phyloP scores from a whole-genome alignment of 2,797 vertebrate species.

The Liparis tanakae region DNA sequence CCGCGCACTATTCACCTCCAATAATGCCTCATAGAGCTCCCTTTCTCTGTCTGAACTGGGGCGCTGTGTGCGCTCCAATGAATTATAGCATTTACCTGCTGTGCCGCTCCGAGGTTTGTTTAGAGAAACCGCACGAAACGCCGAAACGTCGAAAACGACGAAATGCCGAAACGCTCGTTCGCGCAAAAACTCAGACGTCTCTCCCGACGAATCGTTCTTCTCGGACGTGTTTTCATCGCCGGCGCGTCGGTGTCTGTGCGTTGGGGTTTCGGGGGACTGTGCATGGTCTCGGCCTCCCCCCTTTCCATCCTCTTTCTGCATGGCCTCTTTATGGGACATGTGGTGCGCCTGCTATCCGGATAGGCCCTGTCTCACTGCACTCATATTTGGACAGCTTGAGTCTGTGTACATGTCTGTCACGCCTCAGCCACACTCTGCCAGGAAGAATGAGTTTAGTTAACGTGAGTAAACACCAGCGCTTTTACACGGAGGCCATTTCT shows the following conservation, averaged over 20 bases:
- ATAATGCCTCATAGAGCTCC: conserved; percentile 86
- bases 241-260: conserved; percentile 25
- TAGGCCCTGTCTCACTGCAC: conserved; percentile 62
- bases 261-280: conserved; percentile 36
- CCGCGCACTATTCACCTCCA: conserved; percentile 84
- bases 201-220: conserved; percentile 43
- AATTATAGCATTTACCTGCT: conserved; percentile 87
- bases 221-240: conserved; percentile 28
- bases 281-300: conserved; percentile 42
- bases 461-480: conserved; percentile 65
- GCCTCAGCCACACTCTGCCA: conserved; percentile 73
- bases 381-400: conserved; percentile 85
- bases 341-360: conserved; percentile 71
- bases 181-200: conserved; percentile 39
- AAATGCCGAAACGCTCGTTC: conserved; percentile 67
- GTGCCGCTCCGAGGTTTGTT: conserved; percentile 79
- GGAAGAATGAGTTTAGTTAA: conserved; percentile 81
- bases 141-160: conserved; percentile 68
- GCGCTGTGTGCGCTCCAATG: conserved; percentile 81
- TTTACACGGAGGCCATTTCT: conserved; percentile 58
- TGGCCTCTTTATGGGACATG: conserved; percentile 77
- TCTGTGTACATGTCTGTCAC: conserved; percentile 82
- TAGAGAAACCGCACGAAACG: conserved; percentile 77
- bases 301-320: conserved; percentile 54
- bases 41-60: conserved; percentile 84